Percentiles rank a stretch among this genome's conserved stretches.
These are phyloP conservation scores for Diadegma fenestrale DNA, from an alignment of 2,888 invertebrate species.

Conservation along the genomic window DNA sequence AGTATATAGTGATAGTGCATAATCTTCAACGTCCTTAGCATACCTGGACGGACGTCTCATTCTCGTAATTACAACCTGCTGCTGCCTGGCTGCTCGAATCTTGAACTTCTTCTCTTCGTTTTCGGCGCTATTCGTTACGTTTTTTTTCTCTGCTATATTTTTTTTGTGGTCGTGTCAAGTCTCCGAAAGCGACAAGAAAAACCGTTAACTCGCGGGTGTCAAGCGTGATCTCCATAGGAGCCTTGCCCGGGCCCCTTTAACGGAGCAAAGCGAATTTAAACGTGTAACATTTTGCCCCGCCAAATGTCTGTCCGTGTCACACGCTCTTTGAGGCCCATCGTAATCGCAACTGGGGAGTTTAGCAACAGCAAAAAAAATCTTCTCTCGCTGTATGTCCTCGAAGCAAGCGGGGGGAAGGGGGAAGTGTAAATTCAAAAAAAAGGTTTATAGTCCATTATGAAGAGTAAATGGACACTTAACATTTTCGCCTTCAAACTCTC, in stretches of 20 bases:
- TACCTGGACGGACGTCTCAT: constrained; percentile 1
- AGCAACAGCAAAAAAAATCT: background rate
- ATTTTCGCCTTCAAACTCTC: background rate
- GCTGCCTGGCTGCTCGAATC: constrained; percentile 14
- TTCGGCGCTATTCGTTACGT: background rate
- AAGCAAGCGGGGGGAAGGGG: constrained; percentile 2
- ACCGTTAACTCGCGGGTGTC: constrained; percentile 61
- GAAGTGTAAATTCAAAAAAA: constrained; percentile 20
- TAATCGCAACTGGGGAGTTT: constrained; percentile 23
- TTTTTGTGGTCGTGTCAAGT: constrained; percentile 15
- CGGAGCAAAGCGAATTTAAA: background rate
- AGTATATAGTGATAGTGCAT: constrained; percentile 5
- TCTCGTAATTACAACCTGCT: constrained; percentile 51
- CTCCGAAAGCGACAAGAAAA: constrained; percentile 34
- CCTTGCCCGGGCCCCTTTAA: background rate
- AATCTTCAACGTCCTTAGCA: constrained; percentile 2
- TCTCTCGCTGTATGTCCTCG: constrained; percentile 3
- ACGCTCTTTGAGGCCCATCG: constrained; percentile 30
- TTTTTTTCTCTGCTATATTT: constrained; percentile 31
- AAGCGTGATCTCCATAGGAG: constrained; percentile 6
- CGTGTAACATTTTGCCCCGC: background rate
- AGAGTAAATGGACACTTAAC: constrained; percentile 1
- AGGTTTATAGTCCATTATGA: background rate
- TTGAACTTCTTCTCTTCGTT: constrained; percentile 32
- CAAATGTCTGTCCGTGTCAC: constrained; percentile 37